A percentile compares a stretch with the other conserved stretches of the same genome.
Conservation (phyloP, 2,113 vertebrate genomes). For the Lepisosteus oculatus region DNA sequence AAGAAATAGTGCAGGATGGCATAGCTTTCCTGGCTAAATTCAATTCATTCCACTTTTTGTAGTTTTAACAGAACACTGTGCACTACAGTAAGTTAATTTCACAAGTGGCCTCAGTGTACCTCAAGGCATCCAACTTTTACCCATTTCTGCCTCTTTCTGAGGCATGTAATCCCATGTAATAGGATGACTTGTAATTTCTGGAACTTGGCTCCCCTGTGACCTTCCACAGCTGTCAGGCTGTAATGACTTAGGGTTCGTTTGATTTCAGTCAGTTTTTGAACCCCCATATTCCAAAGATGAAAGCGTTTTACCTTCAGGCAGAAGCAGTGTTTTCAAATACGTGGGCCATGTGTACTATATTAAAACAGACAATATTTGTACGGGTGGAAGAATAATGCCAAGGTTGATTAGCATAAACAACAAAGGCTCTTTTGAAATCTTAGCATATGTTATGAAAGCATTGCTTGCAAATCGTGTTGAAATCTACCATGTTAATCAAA, state of each 20-base stretch:
- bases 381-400: conserved; percentile 9
- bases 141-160: background rate
- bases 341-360: conserved; percentile 17
- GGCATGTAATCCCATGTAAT: conserved; percentile 10
- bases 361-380: conserved; percentile 15
- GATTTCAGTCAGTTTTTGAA: conserved; percentile 13
- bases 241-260: conserved; percentile 1
- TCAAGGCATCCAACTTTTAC: conserved; percentile 1
- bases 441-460: conserved; percentile 46
- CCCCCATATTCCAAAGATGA: conserved; percentile 8
- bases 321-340: conserved; percentile 4
- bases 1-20: background rate
- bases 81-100: conserved; percentile 6
- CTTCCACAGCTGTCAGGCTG: conserved; percentile 11
- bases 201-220: background rate
- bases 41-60: background rate
- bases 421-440: conserved; percentile 32
- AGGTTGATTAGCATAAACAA: conserved; percentile 52
- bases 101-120: background rate
- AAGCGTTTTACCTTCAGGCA: conserved; percentile 6
- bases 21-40: background rate
- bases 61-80: background rate
- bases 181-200: background rate
- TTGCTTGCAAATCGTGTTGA: conserved; percentile 45
- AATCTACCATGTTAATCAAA: conserved; percentile 48